Evolutionary conservation across 2,888 invertebrate genomes (phyloP).

Genomic region (Pimpla rufipes): DNA sequence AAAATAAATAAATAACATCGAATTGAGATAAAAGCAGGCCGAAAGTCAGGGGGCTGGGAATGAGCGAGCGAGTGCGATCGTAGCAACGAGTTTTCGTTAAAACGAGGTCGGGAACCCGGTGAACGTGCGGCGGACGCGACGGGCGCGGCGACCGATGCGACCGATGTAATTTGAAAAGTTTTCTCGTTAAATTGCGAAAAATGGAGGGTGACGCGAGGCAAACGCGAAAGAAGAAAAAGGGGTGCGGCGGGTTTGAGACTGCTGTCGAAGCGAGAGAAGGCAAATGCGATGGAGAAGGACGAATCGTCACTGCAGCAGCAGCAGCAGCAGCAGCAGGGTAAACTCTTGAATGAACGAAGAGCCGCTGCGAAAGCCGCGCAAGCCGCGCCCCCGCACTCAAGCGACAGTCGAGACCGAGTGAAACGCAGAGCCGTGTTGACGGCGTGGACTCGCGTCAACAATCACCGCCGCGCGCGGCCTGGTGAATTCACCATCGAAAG

Average conservation of each 20-base stretch:
- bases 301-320: neutral
- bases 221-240: slow-evolving; percentile 68
- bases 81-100: slow-evolving; percentile 66
- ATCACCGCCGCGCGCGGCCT: slow-evolving; percentile 36
- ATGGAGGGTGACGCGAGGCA: slow-evolving; percentile 71
- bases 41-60: slow-evolving; percentile 15
- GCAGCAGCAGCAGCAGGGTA: too few species aligned
- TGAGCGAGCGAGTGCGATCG: slow-evolving; percentile 56
- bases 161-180: slow-evolving; percentile 83
- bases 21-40: slow-evolving; percentile 39
- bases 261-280: slow-evolving; percentile 45
- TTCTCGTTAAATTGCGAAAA: slow-evolving; percentile 82
- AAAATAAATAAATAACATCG: neutral
- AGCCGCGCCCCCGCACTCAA: too few species aligned
- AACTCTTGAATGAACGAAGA: slow-evolving; percentile 55
- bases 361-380: neutral
- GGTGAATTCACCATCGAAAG: too few species aligned
- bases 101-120: slow-evolving; percentile 67
- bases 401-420: slow-evolving; percentile 23
- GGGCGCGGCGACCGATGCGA: slow-evolving; percentile 64
- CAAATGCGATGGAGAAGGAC: slow-evolving; percentile 47
- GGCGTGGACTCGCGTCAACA: slow-evolving; percentile 48
- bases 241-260: slow-evolving; percentile 18
- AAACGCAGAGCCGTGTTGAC: slow-evolving; percentile 62
- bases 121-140: too few species aligned